These are phyloP conservation scores for Drosophila putrida DNA, from an alignment of 2,888 invertebrate genomes.

Conservation along the genomic window DNA sequence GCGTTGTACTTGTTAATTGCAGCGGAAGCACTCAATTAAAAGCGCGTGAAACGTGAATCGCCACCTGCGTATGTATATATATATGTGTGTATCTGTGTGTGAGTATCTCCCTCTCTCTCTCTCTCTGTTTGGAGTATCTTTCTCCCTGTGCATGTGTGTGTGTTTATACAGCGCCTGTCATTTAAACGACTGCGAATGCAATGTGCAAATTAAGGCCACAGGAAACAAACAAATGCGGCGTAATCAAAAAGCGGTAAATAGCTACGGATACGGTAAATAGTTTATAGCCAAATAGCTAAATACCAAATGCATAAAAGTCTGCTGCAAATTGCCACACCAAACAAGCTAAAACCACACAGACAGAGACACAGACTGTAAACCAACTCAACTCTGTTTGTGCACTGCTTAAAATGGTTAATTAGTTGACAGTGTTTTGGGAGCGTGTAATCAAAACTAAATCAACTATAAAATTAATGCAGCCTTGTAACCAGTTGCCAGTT, in stretches of 20 bases:
- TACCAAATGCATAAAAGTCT: constrained; percentile 51
- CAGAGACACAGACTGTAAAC: constrained; percentile 7
- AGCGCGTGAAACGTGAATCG: constrained; percentile 78
- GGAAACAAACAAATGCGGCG: constrained; percentile 79
- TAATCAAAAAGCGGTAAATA: constrained; percentile 79
- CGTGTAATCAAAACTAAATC: constrained; percentile 50
- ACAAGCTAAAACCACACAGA: constrained; percentile 41
- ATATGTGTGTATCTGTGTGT: constrained; percentile 3
- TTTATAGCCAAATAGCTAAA: constrained; percentile 53
- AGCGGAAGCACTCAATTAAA: constrained; percentile 80
- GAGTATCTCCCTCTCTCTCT: neutral
- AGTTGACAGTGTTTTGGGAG: constrained; percentile 48
- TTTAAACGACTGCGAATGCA: constrained; percentile 42
- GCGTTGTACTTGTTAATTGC: constrained; percentile 78
- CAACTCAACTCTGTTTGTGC: constrained; percentile 52
- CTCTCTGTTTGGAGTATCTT: neutral
- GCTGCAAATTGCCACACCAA: constrained; percentile 62
- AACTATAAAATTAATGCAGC: constrained; percentile 17
- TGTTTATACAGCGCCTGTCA: constrained; percentile 50
- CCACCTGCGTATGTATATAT: constrained; percentile 62
- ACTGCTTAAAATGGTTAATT: constrained; percentile 67
- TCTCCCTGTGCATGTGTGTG: constrained; percentile 5
- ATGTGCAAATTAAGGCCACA: constrained; percentile 73
- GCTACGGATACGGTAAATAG: constrained; percentile 72
- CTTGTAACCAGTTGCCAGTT: neutral